Conservation (phyloP, 1,140 invertebrate genomes). For the Penaeus chinensis region DNA sequence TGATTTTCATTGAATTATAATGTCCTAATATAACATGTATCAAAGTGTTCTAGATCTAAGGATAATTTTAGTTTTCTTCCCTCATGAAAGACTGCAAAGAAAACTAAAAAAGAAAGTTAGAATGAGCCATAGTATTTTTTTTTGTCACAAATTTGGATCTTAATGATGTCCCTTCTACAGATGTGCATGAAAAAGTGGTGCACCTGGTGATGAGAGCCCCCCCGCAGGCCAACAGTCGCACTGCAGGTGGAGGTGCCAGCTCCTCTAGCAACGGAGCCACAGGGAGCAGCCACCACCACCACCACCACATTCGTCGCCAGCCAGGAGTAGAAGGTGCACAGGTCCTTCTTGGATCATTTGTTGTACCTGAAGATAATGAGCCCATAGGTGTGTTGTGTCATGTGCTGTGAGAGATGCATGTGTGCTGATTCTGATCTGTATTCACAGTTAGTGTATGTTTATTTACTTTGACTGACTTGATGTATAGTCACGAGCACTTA, state of each 20-base stretch:
- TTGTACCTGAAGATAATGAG: constrained; percentile 55
- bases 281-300: constrained; percentile 39
- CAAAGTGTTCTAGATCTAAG: too few relatives aligned
- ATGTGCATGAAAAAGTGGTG: constrained; percentile 91
- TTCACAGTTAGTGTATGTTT: too few relatives aligned
- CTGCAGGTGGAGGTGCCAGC: constrained; percentile 52
- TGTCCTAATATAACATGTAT: too few relatives aligned
- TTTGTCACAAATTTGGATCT: neutral
- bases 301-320: constrained; percentile 63
- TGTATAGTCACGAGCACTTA: too few relatives aligned
- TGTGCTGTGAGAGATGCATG: neutral
- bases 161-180: constrained; percentile 66
- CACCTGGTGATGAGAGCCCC: constrained; percentile 89
- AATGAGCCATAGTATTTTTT: neutral
- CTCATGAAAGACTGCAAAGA: neutral
- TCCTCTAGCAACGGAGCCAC: constrained; percentile 32
- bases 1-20: neutral
- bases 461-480: too few relatives aligned
- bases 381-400: constrained; percentile 48
- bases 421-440: too few relatives aligned
- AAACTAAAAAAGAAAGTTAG: neutral
- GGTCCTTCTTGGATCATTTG: constrained; percentile 57
- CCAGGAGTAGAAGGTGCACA: constrained; percentile 56
- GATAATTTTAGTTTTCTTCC: too few relatives aligned
- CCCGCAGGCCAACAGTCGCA: constrained; percentile 71